These are phyloP conservation scores for Drosophila limbata DNA, from an alignment of 2,888 invertebrate species.

Conservation along the genomic window DNA sequence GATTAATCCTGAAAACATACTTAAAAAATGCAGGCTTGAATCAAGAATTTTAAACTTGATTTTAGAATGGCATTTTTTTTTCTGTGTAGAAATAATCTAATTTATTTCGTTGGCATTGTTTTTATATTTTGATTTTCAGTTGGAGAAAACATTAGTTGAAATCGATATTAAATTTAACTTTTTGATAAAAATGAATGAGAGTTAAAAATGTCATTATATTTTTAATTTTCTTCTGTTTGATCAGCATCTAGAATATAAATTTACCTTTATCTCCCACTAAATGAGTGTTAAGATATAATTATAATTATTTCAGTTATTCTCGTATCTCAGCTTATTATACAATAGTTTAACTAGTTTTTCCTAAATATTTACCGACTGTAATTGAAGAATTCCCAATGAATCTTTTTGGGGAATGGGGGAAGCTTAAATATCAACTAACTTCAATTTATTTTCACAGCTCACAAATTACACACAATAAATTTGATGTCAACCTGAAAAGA, in stretches of 20 bases:
- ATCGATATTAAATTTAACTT: background rate
- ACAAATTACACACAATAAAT: constrained; percentile 71
- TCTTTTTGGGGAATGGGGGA: constrained; percentile 1
- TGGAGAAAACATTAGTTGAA: background rate
- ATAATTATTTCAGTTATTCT: background rate
- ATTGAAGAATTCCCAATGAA: background rate
- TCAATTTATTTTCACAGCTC: constrained; percentile 65
- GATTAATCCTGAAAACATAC: too few relatives aligned
- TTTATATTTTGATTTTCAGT: background rate
- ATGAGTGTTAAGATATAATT: background rate
- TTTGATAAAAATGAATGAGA: background rate
- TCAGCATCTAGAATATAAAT: too few relatives aligned
- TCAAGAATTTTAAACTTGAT: too few relatives aligned
- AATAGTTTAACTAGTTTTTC: background rate
- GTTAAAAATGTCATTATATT: background rate
- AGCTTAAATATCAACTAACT: constrained; percentile 24
- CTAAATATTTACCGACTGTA: background rate
- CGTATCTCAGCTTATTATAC: background rate
- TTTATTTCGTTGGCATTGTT: background rate
- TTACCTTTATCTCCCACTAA: background rate
- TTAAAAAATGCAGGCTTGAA: too few relatives aligned
- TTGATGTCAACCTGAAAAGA: constrained; percentile 64
- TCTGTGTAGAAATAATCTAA: too few relatives aligned
- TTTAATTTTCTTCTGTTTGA: too few relatives aligned
- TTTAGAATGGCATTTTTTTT: too few relatives aligned